phyloP scores from a whole-genome alignment of 2,888 invertebrate species.

The Apamea sordens region DNA sequence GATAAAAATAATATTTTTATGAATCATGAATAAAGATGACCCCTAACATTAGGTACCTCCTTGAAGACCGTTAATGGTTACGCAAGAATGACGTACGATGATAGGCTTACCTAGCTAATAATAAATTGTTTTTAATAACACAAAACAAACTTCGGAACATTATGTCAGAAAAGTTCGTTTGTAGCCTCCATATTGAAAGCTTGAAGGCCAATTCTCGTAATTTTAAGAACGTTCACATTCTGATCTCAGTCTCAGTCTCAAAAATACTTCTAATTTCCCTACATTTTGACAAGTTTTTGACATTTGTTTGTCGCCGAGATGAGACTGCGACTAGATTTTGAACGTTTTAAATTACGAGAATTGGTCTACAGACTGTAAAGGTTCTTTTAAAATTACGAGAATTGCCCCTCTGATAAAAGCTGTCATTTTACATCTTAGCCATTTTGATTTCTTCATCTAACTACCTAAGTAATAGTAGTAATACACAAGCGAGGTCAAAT shows the following conservation, averaged over 20 bases:
- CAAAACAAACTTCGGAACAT: background rate
- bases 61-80: background rate
- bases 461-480: background rate
- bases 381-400: no score
- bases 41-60: background rate
- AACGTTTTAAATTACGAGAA: no score
- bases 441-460: background rate
- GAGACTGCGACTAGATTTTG: no score
- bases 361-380: no score
- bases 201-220: no score
- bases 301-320: no score
- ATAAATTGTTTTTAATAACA: background rate
- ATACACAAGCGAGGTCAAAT: background rate
- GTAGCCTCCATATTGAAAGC: background rate
- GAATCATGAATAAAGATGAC: background rate
- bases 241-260: no score
- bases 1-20: background rate
- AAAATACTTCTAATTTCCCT: no score
- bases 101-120: background rate
- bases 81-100: slow-evolving; percentile 9
- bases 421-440: background rate
- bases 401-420: no score
- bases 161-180: background rate
- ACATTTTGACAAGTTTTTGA: no score
- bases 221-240: no score